These are phyloP conservation scores for Carassius gibelio DNA, from an alignment of 2,113 vertebrate species.

Conservation along the genomic window DNA sequence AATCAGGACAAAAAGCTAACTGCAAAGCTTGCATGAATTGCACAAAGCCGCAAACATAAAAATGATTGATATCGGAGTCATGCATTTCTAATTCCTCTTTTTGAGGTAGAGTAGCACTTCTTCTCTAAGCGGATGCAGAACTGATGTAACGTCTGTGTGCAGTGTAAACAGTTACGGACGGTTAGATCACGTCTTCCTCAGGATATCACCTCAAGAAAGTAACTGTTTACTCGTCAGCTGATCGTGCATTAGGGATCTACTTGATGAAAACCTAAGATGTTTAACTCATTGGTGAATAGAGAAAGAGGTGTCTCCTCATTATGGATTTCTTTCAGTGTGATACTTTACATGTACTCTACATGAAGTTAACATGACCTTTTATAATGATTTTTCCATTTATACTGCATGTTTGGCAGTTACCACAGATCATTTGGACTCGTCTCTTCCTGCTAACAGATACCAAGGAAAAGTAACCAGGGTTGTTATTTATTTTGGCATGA, in stretches of 20 bases:
- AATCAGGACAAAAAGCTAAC: not conserved
- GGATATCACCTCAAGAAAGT: no score
- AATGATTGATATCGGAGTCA: not conserved
- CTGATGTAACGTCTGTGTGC: no score
- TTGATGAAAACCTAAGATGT: not conserved
- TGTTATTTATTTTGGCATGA: not conserved
- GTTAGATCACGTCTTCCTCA: no score
- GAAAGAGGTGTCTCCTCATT: not conserved
- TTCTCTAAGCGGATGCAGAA: no score
- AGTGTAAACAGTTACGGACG: no score
- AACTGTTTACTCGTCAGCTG: not conserved
- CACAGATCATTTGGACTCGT: not conserved
- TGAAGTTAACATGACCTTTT: no score
- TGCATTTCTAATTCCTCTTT: no score
- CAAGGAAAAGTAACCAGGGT: not conserved
- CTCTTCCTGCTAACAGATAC: not conserved
- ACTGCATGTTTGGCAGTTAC: no score
- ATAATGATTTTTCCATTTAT: no score
- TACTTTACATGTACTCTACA: no score
- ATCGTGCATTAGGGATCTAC: not conserved
- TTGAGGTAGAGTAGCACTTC: no score
- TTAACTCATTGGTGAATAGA: not conserved
- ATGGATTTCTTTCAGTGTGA: not conserved
- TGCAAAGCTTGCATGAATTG: not conserved
- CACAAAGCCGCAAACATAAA: no score